phyloP scores from a whole-genome alignment of 2,113 vertebrate species.

The Sorex araneus region DNA sequence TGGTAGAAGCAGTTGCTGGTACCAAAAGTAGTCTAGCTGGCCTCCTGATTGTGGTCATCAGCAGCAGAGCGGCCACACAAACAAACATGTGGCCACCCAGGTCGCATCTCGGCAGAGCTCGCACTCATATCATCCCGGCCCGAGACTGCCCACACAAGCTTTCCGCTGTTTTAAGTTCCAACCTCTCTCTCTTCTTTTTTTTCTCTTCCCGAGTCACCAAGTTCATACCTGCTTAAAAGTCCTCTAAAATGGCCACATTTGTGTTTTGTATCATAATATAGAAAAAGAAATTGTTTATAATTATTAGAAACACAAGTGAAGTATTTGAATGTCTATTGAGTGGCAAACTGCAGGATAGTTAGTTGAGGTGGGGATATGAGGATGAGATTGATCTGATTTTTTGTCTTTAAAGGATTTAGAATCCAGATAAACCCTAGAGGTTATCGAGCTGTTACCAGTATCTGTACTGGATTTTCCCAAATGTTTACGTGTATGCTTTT shows the following conservation, averaged over 20 bases:
- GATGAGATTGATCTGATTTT: neutral
- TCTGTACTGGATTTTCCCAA: neutral
- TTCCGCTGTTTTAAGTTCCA: too few species aligned
- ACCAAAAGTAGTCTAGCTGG: too few species aligned
- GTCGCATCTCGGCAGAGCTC: too few species aligned
- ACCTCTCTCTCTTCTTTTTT: too few species aligned
- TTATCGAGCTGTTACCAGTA: neutral
- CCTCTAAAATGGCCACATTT: neutral
- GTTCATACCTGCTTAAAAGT: neutral
- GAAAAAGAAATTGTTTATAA: constrained; percentile 26
- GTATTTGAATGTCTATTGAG: constrained; percentile 35
- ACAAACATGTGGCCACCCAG: too few species aligned
- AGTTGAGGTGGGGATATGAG: neutral
- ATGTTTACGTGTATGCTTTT: neutral
- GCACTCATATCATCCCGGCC: too few species aligned
- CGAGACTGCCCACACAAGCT: too few species aligned
- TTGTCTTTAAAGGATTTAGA: neutral
- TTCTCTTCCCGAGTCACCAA: too few species aligned
- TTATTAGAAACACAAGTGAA: constrained; percentile 16
- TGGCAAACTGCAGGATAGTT: neutral
- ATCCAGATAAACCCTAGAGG: neutral
- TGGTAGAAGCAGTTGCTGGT: too few species aligned
- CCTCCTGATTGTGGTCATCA: too few species aligned
- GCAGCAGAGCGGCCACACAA: too few species aligned
- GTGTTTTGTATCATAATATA: constrained; percentile 35